Evolutionary conservation across 2,113 vertebrate species (phyloP).

Genomic region (Phylloscopus trochiloides): DNA sequence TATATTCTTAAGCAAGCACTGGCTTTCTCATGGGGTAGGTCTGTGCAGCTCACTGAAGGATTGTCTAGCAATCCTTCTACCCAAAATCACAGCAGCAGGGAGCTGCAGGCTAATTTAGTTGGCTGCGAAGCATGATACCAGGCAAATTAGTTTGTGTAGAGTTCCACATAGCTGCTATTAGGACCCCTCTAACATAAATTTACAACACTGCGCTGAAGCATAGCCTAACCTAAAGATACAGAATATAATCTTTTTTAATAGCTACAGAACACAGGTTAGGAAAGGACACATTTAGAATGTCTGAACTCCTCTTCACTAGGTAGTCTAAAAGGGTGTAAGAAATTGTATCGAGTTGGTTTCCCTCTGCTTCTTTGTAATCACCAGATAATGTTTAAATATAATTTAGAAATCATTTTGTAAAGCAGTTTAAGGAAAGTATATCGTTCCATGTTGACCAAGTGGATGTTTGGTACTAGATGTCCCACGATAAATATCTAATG

Average conservation of each 20-base stretch:
- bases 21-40: background rate
- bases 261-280: background rate
- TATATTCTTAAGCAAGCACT: background rate
- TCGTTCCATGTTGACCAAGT: background rate
- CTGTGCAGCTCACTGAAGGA: background rate
- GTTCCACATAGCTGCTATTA: background rate
- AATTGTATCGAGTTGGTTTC: background rate
- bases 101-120: constrained; percentile 13
- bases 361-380: background rate
- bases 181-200: background rate
- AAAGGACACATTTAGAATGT: background rate
- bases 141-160: background rate
- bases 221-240: background rate
- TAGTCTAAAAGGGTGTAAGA: background rate
- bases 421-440: background rate
- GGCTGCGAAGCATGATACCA: background rate
- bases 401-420: background rate
- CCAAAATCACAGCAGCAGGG: background rate
- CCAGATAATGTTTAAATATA: background rate
- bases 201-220: background rate
- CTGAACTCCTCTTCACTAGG: background rate
- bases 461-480: background rate
- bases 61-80: background rate
- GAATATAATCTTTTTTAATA: background rate
- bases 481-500: background rate